Base-by-base conservation (phyloP, 2,888 invertebrate genomes). In the Diaperis boleti region DNA sequence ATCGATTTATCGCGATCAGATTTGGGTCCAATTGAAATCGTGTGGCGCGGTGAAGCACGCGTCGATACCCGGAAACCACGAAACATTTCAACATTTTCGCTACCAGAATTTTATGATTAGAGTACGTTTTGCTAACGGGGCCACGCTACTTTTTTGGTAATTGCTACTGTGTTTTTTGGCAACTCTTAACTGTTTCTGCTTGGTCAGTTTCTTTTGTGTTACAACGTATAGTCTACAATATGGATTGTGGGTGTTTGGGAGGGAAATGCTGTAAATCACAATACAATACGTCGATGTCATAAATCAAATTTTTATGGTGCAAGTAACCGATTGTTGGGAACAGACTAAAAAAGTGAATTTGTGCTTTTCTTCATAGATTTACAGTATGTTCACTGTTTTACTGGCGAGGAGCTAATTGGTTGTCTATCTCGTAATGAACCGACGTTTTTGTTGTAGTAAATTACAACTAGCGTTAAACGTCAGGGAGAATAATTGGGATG, bases 1-100 rank as follows among this genome's bases (percentile, higher is more conserved):
- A 15, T 39, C 39, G 39, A 1, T 39, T 39, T 5, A 39, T 39
- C 15, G 42, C 42, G 13, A 18, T 22, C 45, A 10, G 6, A 45
- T 29, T 45, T 45, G 1, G 8, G 20, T 45, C 45, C 14, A 45
- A 29, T 45, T 45, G 45, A 45, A 45, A 45, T 18, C 20, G 45
- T 45, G n/a, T 42, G 20, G 22, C 18, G 42, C 17, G n/a, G 14
- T 7, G 14, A 22, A 11, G 45, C 45, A 45, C 45, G 45, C 45
- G 45, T 29, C 15, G n/a, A 13, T 26, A 11, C 45, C 45, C 45
- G 45, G 45, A 45, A 45, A 45, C 22, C 26, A 44, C 5, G 26
- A 22, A 44, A 41, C 41, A 18, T 42, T 42, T 42, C 11, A 15
- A 3, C 7, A 13, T n/a, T 15, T n/a, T 3, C 3, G 45, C 45